Base-by-base conservation (phyloP, 2,888 invertebrate species). In the Rhodophaea formosa region DNA sequence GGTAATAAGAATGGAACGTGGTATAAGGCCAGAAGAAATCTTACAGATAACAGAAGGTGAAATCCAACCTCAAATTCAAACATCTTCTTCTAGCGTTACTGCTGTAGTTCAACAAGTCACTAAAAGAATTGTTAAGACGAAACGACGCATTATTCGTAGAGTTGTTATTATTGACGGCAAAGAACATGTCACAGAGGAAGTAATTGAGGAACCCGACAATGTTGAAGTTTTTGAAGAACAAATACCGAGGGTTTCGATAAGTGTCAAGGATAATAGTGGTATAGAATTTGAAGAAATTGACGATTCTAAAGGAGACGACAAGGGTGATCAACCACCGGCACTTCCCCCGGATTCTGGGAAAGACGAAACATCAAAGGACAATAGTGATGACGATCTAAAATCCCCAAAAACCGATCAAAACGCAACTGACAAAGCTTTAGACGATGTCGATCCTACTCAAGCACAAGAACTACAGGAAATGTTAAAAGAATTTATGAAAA, bases 41-140 rank as follows among this genome's bases (percentile, higher is more conserved):
- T 82, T 81, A 57, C 79, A 86, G 65, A 69, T 88, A 53, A 88
- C 86, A 1, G 86, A 88, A 70, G 81, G 86, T 44, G 83, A 85
- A 63, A 69, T 80, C 1, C 78, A 88, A 63, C 65, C 91, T 14
- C 87, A 92, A 62, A 82, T 91, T 32, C 91, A 93, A 62, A 93
- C 94, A 5, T 93, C 94, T 3, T 93, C 94, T 8, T 94, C 95
- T 0, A 95, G 94, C 67, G 95, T 97, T 0, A 94, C 95, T 44
- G 95, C 96, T 17, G 95, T 96, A 7, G 95, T 96, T 0, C 96
- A 96, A 76, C 96, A 96, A 86, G 95, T 97, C 0, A 96, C 96
- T 0, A 93, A 95, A 64, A 93, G 94, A 74, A 93, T 96, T n/a
- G 94, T 96, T 5, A 93, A 94, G 60, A 96, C 95, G 68, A 94